A percentile compares a stretch with the other conserved stretches of the same genome.
phyloP scores from a whole-genome alignment of 2,113 vertebrate genomes.

The Petromus typicus region DNA sequence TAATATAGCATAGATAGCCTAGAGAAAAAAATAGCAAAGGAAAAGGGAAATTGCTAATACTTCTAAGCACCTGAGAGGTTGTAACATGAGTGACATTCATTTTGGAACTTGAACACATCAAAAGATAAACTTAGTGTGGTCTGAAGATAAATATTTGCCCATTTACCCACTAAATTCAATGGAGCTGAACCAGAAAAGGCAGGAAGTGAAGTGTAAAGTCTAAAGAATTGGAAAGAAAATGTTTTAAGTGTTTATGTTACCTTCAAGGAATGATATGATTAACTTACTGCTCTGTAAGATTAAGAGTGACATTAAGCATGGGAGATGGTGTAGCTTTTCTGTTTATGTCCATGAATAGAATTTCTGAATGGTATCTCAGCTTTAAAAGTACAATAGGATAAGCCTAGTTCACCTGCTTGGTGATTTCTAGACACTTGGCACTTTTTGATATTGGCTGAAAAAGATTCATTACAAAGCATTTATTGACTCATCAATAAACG shows the following conservation, averaged over 20 bases:
- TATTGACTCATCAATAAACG: not conserved
- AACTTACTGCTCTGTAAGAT: slow-evolving; percentile 65
- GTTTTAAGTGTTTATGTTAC: slow-evolving; percentile 67
- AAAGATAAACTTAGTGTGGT: slow-evolving; percentile 62
- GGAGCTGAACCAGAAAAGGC: slow-evolving; percentile 68
- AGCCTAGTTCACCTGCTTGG: not conserved
- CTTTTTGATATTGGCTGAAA: slow-evolving; percentile 7
- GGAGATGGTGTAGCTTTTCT: not conserved
- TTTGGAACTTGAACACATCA: slow-evolving; percentile 68
- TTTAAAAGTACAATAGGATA: not conserved
- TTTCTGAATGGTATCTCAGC: not conserved
- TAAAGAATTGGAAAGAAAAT: slow-evolving; percentile 68
- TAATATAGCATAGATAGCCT: slow-evolving; percentile 68
- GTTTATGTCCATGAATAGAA: slow-evolving; percentile 29
- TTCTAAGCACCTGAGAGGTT: slow-evolving; percentile 71
- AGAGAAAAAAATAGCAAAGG: slow-evolving; percentile 61
- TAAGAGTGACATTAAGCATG: slow-evolving; percentile 60
- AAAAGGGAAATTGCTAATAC: slow-evolving; percentile 71
- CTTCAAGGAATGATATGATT: slow-evolving; percentile 72
- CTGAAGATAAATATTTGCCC: slow-evolving; percentile 69
- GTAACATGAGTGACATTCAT: slow-evolving; percentile 70
- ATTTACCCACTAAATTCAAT: slow-evolving; percentile 67
- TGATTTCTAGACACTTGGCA: not conserved
- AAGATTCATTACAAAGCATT: slow-evolving; percentile 14
- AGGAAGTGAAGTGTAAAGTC: slow-evolving; percentile 69